Conservation (phyloP, 2,797 vertebrate genomes). For the Dendrocincla tyrannina region DNA sequence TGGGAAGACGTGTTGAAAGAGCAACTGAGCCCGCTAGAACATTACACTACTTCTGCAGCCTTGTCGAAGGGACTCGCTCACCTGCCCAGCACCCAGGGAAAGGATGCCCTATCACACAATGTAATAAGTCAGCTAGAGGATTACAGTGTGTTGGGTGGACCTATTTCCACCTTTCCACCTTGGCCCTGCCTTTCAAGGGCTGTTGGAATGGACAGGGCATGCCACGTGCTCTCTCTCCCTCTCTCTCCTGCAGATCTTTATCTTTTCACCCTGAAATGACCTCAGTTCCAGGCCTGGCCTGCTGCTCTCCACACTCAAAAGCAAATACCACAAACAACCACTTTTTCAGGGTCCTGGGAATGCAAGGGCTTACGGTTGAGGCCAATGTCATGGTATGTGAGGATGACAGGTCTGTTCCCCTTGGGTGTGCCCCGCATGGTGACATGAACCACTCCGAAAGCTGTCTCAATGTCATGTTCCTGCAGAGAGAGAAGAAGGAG, state of each 20-base stretch:
- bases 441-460: constrained; percentile 89
- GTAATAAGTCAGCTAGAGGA: neutral
- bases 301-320: neutral
- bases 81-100: neutral
- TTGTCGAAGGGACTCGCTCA: neutral
- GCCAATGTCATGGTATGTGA: constrained; percentile 96
- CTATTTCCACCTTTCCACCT: neutral
- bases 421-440: constrained; percentile 90
- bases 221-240: neutral
- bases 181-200: neutral
- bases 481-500: constrained; percentile 69
- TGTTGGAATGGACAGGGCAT: neutral
- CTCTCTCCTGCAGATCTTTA: neutral
- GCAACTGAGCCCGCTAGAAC: neutral
- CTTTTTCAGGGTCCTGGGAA: neutral
- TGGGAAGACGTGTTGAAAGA: neutral
- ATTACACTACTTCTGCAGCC: neutral
- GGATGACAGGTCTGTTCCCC: constrained; percentile 91
- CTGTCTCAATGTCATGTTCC: constrained; percentile 95
- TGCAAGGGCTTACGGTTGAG: constrained; percentile 89
- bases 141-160: neutral
- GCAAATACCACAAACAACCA: neutral
- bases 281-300: neutral
- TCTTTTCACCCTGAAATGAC: neutral
- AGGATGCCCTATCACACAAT: neutral